Evolutionary conservation across 1,140 invertebrate species (phyloP).

Genomic region (Rhynchophorus ferrugineus): DNA sequence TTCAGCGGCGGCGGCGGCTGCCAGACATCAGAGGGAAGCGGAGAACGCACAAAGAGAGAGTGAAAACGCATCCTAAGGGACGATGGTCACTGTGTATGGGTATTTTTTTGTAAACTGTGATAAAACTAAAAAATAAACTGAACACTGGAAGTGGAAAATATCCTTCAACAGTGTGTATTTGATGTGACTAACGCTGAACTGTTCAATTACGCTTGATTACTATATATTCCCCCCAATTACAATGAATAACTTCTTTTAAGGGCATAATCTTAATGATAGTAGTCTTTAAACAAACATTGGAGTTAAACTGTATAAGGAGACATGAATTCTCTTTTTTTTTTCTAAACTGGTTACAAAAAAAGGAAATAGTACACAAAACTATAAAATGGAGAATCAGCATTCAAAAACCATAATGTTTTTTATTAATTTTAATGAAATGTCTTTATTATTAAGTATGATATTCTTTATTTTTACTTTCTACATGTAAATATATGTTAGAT

Average conservation of each 20-base stretch:
- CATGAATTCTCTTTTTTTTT: constrained; percentile 13
- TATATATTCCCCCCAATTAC: constrained; percentile 13
- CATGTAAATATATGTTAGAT: constrained; percentile 31
- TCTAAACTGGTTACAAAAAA: neutral
- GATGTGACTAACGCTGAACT: constrained; percentile 14
- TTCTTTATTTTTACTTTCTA: constrained; percentile 28
- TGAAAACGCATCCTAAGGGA: constrained; percentile 16
- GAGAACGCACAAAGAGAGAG: constrained; percentile 37
- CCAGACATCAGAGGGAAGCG: constrained; percentile 38
- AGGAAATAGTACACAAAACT: neutral
- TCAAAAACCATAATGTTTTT: constrained; percentile 3
- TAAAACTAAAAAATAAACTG: constrained; percentile 28
- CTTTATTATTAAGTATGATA: constrained; percentile 18
- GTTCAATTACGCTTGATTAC: constrained; percentile 27
- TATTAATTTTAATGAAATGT: constrained; percentile 14
- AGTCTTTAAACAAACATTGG: neutral
- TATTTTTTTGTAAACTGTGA: constrained; percentile 37
- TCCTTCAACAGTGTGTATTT: constrained; percentile 7
- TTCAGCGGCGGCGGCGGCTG: constrained; percentile 48
- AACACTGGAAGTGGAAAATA: constrained; percentile 8
- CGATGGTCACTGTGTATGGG: constrained; percentile 13
- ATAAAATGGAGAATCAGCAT: neutral
- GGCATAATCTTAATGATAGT: constrained; percentile 8
- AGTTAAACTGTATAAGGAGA: constrained; percentile 5
- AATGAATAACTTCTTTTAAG: constrained; percentile 14